Evolutionary conservation across 2,888 invertebrate species (phyloP).

Genomic region (Sclerodermus sp.): DNA sequence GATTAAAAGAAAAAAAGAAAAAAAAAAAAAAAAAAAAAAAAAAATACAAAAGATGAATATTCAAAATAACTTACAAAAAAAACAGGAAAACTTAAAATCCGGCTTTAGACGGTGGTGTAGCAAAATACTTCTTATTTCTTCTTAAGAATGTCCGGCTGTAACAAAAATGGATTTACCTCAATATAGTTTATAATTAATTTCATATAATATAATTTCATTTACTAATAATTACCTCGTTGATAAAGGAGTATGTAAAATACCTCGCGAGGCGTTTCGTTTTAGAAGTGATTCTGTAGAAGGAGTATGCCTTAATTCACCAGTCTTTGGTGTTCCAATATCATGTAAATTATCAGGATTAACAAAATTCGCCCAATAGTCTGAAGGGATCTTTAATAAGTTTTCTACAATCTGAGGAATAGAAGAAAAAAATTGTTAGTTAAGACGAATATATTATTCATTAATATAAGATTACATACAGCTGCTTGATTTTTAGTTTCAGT

Average conservation of each 20-base stretch:
- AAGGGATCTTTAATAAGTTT: slow-evolving; percentile 69
- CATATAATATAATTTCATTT: slow-evolving; percentile 3
- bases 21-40: neutral
- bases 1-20: no score
- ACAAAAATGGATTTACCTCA: neutral
- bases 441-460: slow-evolving; percentile 6
- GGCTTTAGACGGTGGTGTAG: slow-evolving; percentile 50
- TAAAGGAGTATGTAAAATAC: slow-evolving; percentile 51
- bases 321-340: slow-evolving; percentile 44
- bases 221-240: slow-evolving; percentile 47
- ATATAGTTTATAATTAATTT: neutral
- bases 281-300: slow-evolving; percentile 54
- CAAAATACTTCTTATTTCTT: slow-evolving; percentile 53
- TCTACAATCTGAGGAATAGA: slow-evolving; percentile 76
- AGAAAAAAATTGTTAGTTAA: no score
- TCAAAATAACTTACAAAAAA: neutral
- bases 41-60: neutral
- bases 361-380: slow-evolving; percentile 77
- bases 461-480: slow-evolving; percentile 59
- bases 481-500: slow-evolving; percentile 78
- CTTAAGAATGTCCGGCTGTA: slow-evolving; percentile 49
- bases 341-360: slow-evolving; percentile 60
- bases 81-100: slow-evolving; percentile 22
- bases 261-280: slow-evolving; percentile 50
- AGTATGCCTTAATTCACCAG: slow-evolving; percentile 48